phyloP scores from a whole-genome alignment of 2,113 vertebrate species.

The Rhadina sibilatrix region DNA sequence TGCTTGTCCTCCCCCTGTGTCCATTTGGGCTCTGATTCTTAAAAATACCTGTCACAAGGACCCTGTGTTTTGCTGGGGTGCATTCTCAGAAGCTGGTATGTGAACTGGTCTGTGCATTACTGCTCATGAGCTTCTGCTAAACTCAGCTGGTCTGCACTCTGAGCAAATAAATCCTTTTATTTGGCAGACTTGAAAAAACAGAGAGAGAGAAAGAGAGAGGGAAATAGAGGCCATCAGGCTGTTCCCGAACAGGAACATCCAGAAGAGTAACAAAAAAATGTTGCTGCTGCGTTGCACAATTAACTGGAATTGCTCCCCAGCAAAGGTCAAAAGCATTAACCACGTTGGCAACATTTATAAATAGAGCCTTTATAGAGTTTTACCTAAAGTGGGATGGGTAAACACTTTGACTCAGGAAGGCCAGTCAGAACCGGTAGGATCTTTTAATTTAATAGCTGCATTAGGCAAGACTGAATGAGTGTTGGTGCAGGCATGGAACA shows the following conservation, averaged over 20 bases:
- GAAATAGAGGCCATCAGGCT: neutral
- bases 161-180: conserved; percentile 29
- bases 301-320: conserved; percentile 15
- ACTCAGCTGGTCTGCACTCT: neutral
- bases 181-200: neutral
- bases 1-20: neutral
- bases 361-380: conserved; percentile 39
- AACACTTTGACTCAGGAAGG: conserved; percentile 44
- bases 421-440: conserved; percentile 41
- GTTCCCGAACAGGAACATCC: conserved; percentile 30
- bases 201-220: neutral
- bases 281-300: conserved; percentile 32
- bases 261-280: conserved; percentile 24
- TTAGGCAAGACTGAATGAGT: conserved; percentile 35
- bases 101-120: neutral
- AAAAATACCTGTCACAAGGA: neutral
- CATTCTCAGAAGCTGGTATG: neutral
- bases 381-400: conserved; percentile 42
- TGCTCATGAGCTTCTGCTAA: neutral
- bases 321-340: conserved; percentile 71
- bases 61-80: neutral
- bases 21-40: neutral
- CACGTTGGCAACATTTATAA: conserved; percentile 49
- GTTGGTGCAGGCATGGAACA: neutral
- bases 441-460: conserved; percentile 56